Base-by-base conservation (phyloP, 2,797 vertebrate genomes). In the Semotilus atromaculatus region DNA sequence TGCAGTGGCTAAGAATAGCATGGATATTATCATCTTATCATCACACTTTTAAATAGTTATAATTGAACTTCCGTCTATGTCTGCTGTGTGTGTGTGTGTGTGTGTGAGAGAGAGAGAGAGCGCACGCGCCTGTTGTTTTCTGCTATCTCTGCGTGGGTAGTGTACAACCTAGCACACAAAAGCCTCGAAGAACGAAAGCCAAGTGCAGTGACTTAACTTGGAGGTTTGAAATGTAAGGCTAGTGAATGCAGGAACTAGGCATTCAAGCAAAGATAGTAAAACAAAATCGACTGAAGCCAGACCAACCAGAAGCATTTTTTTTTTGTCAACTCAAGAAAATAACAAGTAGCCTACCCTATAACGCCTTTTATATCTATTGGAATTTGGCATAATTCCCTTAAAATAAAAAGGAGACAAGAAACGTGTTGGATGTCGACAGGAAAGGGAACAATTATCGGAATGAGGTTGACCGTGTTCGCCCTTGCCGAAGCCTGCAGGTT, bases 401-500 rank as follows among this genome's bases (percentile, higher is more conserved):
- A 51, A 64, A 58, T 66, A n/a, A 72, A 82, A 58, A 43, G 45
- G n/a, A 68, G n/a, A n/a, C n/a, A 76, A 70, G 67, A 51, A 82
- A 83, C 29, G 64, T 77, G 19, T 71, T 84, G 67, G 67, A 81
- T 68, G 51, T 67, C 62, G 72, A 83, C 81, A 74, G 87, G 68
- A 81, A 82, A 62, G 48, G 70, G 43, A 83, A 48, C 84, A 68
- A 53, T 60, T 85, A 84, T 90, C 80, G 85, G 79, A 88, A 88
- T 86, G 75, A 87, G 70, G 70, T 86, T 86, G 80, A 75, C 86
- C 88, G 86, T 81, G 75, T 68, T 90, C 75, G 84, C 86, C 81
- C 88, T 87, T 83, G 64, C 79, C 67, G 79, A 86, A 87, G 74
- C 72, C 88, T 86, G 85, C 88, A 88, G 93, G 92, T 95, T 94